phyloP scores from a whole-genome alignment of 53 echinoderm and acorn worm species.

The Pentamera pediparva region DNA sequence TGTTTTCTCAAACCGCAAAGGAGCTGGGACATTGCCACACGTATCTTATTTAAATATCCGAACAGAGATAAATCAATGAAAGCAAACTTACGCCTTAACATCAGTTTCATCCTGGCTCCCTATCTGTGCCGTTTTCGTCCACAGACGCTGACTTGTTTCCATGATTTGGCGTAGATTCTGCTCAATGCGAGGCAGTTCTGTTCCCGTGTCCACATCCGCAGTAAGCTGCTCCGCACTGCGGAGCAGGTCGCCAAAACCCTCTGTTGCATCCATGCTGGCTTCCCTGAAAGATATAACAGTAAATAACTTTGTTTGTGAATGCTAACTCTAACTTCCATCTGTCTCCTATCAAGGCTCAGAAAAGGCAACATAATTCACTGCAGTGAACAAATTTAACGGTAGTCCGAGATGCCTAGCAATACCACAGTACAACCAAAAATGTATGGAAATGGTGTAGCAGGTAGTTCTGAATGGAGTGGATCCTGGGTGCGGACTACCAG shows the following conservation, averaged over 20 bases:
- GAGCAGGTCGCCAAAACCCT: slow-evolving; percentile 89
- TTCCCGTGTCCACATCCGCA: slow-evolving; percentile 91
- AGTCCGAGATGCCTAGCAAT: too few species aligned
- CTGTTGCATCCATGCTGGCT: slow-evolving; percentile 25
- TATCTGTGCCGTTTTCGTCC: slow-evolving; percentile 95
- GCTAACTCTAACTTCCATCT: background rate
- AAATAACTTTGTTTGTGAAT: background rate
- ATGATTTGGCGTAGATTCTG: slow-evolving; percentile 91
- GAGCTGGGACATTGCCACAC: too few species aligned
- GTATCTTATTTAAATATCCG: too few species aligned
- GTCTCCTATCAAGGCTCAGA: background rate
- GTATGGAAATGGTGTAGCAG: too few species aligned
- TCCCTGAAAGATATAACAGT: background rate
- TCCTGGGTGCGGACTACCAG: too few species aligned
- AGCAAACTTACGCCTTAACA: slow-evolving; percentile 84
- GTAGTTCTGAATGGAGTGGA: too few species aligned
- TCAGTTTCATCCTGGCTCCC: slow-evolving; percentile 81
- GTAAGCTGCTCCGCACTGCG: slow-evolving; percentile 98
- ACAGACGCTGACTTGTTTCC: slow-evolving; percentile 92
- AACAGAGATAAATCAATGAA: too few species aligned
- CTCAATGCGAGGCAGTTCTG: slow-evolving; percentile 85
- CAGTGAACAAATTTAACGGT: background rate
- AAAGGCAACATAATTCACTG: background rate
- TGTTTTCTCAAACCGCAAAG: too few species aligned
- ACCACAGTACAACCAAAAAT: too few species aligned